A percentile compares a stretch with the other conserved stretches of the same genome.
phyloP scores from a whole-genome alignment of 2,888 invertebrate species.

The Campopleginae sp. region DNA sequence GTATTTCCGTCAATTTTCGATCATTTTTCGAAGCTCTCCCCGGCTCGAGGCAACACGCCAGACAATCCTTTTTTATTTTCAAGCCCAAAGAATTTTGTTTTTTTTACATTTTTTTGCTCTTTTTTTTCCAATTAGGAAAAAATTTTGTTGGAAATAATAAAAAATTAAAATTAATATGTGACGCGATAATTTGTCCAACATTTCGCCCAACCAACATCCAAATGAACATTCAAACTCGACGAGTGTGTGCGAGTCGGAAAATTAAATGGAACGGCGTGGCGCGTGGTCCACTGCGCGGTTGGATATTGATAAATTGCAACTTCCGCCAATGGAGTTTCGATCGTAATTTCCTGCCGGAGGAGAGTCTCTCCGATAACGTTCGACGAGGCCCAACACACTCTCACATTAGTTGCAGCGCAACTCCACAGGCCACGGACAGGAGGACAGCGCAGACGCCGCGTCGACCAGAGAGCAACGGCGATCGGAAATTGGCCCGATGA shows the following conservation, averaged over 20 bases:
- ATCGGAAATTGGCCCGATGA: conserved; percentile 81
- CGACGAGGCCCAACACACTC: conserved; percentile 62
- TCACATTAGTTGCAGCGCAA: background rate
- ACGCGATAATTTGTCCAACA: background rate
- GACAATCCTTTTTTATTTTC: background rate
- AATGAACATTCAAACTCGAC: background rate
- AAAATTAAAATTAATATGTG: too few relatives aligned
- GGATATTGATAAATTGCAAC: conserved; percentile 83
- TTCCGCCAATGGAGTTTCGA: conserved; percentile 82
- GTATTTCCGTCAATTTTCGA: conserved; percentile 28
- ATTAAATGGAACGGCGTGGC: conserved; percentile 44
- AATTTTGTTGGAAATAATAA: too few relatives aligned
- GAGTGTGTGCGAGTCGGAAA: conserved; percentile 11
- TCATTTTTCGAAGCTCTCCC: background rate
- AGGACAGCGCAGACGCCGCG: conserved; percentile 29
- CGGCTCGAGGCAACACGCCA: background rate
- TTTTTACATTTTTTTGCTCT: background rate
- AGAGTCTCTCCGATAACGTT: conserved; percentile 71
- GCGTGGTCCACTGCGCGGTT: conserved; percentile 49
- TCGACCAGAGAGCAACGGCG: conserved; percentile 55
- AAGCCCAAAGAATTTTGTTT: background rate
- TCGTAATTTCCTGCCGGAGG: conserved; percentile 83
- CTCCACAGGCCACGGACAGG: background rate
- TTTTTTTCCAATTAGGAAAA: background rate
- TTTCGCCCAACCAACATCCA: background rate